Evolutionary conservation across 2,888 invertebrate genomes (phyloP).

Genomic region (Heliconius aoede): DNA sequence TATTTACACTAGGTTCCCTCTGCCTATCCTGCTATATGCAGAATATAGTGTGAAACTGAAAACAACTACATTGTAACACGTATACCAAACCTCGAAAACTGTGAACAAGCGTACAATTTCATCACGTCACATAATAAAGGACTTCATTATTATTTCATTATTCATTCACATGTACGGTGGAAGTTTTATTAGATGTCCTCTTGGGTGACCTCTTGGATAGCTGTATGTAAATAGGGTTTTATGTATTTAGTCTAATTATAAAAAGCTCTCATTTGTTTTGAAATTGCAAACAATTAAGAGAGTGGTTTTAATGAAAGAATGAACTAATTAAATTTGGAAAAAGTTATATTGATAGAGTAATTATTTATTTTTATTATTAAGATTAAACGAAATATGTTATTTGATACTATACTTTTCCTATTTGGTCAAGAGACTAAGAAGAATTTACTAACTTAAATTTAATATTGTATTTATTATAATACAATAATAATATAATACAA

Average conservation of each 20-base stretch:
- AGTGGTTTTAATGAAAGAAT: constrained; percentile 6
- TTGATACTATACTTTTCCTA: no score
- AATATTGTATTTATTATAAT: no score
- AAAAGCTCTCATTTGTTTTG: constrained; percentile 34
- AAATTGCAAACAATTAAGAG: constrained; percentile 35
- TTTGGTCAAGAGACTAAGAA: no score
- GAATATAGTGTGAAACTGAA: no score
- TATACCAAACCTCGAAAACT: constrained; percentile 1
- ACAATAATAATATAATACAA: no score
- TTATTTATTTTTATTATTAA: no score
- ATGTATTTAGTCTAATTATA: constrained; percentile 42
- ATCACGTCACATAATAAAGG: constrained; percentile 35
- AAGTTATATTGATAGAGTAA: no score
- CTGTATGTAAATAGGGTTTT: constrained; percentile 43
- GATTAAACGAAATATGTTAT: no score
- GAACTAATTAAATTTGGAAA: constrained; percentile 5
- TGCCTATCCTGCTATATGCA: no score
- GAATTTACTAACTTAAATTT: no score
- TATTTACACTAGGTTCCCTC: no score
- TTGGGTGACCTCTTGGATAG: constrained; percentile 36
- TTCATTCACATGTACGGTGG: constrained; percentile 47
- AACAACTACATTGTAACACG: neutral
- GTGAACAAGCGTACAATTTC: constrained; percentile 18
- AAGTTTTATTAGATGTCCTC: constrained; percentile 51
- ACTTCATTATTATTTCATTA: constrained; percentile 48